phyloP scores from a whole-genome alignment of 2,797 vertebrate genomes.

The Decapterus maruadsi region DNA sequence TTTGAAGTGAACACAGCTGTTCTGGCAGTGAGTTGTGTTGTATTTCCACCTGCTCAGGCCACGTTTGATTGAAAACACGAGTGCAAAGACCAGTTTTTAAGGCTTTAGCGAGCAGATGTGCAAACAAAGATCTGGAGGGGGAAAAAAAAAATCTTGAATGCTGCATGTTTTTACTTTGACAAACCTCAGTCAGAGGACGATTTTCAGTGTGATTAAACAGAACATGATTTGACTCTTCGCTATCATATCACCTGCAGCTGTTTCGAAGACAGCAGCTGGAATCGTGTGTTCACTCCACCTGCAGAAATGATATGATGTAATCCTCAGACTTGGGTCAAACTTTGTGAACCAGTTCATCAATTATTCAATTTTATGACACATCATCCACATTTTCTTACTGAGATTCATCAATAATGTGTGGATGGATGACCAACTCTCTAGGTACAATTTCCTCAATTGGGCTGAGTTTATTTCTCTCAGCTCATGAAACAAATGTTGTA shows the following conservation, averaged over 20 bases:
- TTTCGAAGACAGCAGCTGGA: not conserved
- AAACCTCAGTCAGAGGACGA: not conserved
- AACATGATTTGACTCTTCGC: not conserved
- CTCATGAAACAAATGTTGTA: not conserved
- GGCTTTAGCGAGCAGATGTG: not conserved
- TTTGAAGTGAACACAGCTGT: constrained; percentile 6
- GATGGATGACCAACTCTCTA: not conserved
- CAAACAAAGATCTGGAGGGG: not conserved
- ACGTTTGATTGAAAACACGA: constrained; percentile 33
- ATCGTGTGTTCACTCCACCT: not conserved
- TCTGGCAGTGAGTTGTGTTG: constrained; percentile 2
- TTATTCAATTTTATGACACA: constrained; percentile 27
- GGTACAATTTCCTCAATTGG: not conserved
- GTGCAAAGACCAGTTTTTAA: not conserved
- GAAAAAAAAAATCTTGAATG: not conserved
- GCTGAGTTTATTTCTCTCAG: not conserved
- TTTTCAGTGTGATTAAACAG: not conserved
- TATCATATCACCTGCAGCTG: not conserved
- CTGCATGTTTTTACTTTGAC: constrained; percentile 3
- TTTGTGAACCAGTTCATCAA: constrained; percentile 10
- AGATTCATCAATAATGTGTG: not conserved
- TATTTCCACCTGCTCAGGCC: constrained; percentile 34
- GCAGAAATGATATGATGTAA: not conserved
- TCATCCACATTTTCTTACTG: not conserved
- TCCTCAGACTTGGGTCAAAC: constrained; percentile 23